Evolutionary conservation across 2,797 vertebrate species (phyloP).

Genomic region (Channallabes apus): DNA sequence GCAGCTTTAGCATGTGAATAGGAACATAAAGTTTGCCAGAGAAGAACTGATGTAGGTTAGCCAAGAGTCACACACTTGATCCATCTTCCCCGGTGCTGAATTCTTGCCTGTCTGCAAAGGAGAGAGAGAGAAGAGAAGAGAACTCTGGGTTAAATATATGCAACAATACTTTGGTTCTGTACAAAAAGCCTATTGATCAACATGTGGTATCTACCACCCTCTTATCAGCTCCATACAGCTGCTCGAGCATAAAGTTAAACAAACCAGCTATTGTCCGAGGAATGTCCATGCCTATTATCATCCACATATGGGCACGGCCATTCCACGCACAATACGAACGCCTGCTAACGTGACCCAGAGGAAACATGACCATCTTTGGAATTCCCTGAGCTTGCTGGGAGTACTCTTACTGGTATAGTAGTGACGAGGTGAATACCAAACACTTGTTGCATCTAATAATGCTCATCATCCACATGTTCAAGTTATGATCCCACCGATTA

Average conservation of each 20-base stretch:
- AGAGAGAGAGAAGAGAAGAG: background rate
- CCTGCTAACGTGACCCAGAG: constrained; percentile 28
- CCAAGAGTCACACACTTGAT: constrained; percentile 63
- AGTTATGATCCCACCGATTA: background rate
- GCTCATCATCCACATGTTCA: too few relatives aligned
- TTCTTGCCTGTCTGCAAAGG: constrained; percentile 36
- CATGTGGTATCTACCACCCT: background rate
- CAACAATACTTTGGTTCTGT: background rate
- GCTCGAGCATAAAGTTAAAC: background rate
- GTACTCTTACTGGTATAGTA: constrained; percentile 21
- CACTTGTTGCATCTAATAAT: background rate
- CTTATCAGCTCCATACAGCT: constrained; percentile 4
- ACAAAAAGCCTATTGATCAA: background rate
- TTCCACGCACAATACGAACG: constrained; percentile 5
- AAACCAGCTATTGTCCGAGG: background rate
- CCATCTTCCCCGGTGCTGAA: background rate
- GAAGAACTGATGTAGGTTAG: constrained; percentile 98
- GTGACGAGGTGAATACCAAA: background rate
- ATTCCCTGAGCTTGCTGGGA: constrained; percentile 10
- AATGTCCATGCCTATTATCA: background rate
- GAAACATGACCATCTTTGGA: constrained; percentile 38
- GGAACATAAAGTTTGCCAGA: constrained; percentile 99
- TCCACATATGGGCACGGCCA: constrained; percentile 1
- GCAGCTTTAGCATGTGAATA: constrained; percentile 98
- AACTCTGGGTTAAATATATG: background rate